Evolutionary conservation across 2,113 vertebrate species (phyloP).

Genomic region (Myrmophylax atrothorax): DNA sequence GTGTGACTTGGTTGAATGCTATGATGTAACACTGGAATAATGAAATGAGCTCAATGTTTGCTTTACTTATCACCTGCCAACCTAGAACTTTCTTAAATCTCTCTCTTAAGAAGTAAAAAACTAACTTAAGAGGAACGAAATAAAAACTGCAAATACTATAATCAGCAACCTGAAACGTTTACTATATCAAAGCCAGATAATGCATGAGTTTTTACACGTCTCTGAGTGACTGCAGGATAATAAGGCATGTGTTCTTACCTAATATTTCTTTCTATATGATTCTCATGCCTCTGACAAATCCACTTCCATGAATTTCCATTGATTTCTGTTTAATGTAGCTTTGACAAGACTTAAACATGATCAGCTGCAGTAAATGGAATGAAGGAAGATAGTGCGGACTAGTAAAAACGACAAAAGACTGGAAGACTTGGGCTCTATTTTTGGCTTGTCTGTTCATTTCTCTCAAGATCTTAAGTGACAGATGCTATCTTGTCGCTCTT

Average conservation of each 20-base stretch:
- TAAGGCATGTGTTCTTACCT: background rate
- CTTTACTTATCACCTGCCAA: background rate
- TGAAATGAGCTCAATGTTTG: constrained; percentile 38
- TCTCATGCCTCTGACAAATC: background rate
- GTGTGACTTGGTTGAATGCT: constrained; percentile 13
- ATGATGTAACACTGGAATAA: constrained; percentile 47
- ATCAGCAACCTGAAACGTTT: background rate
- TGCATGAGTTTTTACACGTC: background rate
- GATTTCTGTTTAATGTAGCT: background rate
- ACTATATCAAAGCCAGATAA: background rate
- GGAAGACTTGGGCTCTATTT: background rate
- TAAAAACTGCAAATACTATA: background rate
- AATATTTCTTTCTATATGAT: background rate
- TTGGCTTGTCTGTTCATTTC: background rate
- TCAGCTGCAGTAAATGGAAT: background rate
- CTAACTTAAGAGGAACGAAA: background rate
- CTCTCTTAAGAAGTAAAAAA: background rate
- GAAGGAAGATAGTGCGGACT: background rate
- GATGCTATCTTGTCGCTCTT: background rate
- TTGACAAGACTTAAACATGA: background rate
- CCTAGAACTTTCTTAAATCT: constrained; percentile 7
- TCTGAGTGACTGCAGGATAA: background rate
- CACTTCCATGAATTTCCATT: background rate
- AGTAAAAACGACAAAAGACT: background rate
- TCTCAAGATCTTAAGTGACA: background rate